A percentile compares a stretch with the other conserved stretches of the same genome.
These are phyloP conservation scores for Trochalopteron elliotii DNA, from an alignment of 2,113 vertebrate genomes.

Conservation along the genomic window DNA sequence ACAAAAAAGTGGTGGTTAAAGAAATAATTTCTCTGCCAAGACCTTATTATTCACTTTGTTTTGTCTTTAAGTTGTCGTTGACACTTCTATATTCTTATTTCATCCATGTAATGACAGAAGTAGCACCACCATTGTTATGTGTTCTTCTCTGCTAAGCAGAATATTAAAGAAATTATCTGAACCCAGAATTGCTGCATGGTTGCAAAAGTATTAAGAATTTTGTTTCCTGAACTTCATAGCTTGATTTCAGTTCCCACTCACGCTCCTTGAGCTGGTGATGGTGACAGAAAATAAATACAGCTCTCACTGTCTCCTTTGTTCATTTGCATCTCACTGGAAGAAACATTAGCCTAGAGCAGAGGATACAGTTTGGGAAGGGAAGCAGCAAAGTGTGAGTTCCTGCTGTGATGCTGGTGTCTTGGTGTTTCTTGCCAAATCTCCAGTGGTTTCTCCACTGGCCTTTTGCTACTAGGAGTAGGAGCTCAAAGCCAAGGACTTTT, in stretches of 20 bases:
- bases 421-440: background rate
- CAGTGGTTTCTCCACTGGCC: background rate
- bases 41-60: background rate
- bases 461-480: background rate
- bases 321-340: background rate
- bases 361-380: background rate
- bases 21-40: background rate
- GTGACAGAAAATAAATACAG: background rate
- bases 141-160: background rate
- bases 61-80: slow-evolving; percentile 1
- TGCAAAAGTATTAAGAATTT: background rate
- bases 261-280: background rate
- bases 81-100: background rate
- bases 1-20: background rate
- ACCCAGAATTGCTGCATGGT: background rate
- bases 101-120: background rate
- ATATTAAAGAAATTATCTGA: background rate
- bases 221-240: background rate
- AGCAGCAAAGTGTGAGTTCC: background rate
- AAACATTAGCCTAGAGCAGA: background rate
- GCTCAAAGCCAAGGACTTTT: background rate
- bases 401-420: background rate
- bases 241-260: background rate
- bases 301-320: background rate
- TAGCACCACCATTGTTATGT: background rate